A percentile compares a stretch with the other conserved stretches of the same genome.
Conservation (phyloP, 2,888 invertebrate genomes). For the Mystacides longicornis region DNA sequence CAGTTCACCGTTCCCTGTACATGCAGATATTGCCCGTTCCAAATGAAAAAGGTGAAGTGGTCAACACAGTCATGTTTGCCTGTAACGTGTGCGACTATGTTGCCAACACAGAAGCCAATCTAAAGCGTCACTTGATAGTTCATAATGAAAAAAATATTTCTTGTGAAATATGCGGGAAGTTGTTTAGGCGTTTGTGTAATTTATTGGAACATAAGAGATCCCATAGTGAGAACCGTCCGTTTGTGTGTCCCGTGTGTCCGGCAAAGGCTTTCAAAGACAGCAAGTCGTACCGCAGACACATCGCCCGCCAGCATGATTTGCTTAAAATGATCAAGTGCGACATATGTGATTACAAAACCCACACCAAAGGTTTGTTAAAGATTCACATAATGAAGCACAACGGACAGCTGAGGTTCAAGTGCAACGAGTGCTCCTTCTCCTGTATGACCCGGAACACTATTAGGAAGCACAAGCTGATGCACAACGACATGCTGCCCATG, state of each 20-base stretch:
- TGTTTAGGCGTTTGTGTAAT: neutral
- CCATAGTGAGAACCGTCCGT: slow-evolving; percentile 4
- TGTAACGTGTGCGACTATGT: neutral
- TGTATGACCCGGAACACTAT: neutral
- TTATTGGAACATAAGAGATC: neutral
- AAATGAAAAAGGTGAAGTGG: neutral
- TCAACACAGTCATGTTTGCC: neutral
- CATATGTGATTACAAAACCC: neutral
- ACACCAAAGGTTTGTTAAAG: neutral
- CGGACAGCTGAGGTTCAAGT: neutral
- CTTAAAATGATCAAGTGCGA: neutral
- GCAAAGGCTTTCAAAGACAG: neutral
- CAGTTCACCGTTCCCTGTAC: neutral
- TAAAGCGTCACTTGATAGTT: neutral
- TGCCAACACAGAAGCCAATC: neutral
- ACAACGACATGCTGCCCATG: neutral
- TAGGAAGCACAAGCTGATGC: neutral
- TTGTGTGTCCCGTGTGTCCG: neutral
- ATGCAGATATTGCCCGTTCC: neutral
- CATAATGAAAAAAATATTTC: neutral
- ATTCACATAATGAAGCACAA: neutral
- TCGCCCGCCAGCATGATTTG: neutral
- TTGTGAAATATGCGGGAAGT: slow-evolving; percentile 2
- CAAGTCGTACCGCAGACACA: neutral
- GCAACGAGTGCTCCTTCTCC: slow-evolving; percentile 1